These are phyloP conservation scores for Ligdia adustata DNA, from an alignment of 2,888 invertebrate species.

Conservation along the genomic window DNA sequence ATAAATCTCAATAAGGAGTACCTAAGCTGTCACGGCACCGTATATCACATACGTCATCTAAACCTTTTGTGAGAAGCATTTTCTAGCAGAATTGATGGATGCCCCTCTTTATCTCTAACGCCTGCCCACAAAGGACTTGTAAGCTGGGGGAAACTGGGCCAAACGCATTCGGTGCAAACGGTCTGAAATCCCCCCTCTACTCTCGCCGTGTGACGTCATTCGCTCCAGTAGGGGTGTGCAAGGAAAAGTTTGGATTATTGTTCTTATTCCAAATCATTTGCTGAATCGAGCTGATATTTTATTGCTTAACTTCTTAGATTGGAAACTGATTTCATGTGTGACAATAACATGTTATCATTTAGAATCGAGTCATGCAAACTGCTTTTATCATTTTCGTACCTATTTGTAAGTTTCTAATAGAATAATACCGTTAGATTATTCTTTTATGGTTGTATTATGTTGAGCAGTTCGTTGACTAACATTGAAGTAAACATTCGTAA, in stretches of 20 bases:
- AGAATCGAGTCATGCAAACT: too few species aligned
- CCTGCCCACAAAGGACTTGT: slow-evolving; percentile 20
- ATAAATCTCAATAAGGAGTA: too few species aligned
- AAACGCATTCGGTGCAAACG: slow-evolving; percentile 16
- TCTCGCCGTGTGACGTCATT: slow-evolving; percentile 28
- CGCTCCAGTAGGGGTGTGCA: slow-evolving; percentile 4
- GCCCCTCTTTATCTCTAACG: background rate
- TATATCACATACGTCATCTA: slow-evolving; percentile 2
- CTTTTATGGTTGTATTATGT: too few species aligned
- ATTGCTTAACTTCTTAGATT: background rate
- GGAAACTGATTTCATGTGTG: slow-evolving; percentile 4
- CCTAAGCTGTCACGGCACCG: background rate
- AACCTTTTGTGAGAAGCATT: slow-evolving; percentile 4
- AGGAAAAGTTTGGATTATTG: background rate
- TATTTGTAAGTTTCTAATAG: too few species aligned
- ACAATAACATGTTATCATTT: too few species aligned
- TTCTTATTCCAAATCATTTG: slow-evolving; percentile 6
- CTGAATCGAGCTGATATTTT: slow-evolving; percentile 2
- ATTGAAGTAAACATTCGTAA: too few species aligned
- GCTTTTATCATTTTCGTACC: too few species aligned
- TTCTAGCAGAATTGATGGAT: slow-evolving; percentile 19
- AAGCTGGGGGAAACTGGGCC: slow-evolving; percentile 22
- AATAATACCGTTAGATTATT: too few species aligned
- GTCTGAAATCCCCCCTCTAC: slow-evolving; percentile 1
- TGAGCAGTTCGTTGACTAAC: too few species aligned